phyloP scores from a whole-genome alignment of 2,888 invertebrate genomes.

The Scaptomyza tumidula region DNA sequence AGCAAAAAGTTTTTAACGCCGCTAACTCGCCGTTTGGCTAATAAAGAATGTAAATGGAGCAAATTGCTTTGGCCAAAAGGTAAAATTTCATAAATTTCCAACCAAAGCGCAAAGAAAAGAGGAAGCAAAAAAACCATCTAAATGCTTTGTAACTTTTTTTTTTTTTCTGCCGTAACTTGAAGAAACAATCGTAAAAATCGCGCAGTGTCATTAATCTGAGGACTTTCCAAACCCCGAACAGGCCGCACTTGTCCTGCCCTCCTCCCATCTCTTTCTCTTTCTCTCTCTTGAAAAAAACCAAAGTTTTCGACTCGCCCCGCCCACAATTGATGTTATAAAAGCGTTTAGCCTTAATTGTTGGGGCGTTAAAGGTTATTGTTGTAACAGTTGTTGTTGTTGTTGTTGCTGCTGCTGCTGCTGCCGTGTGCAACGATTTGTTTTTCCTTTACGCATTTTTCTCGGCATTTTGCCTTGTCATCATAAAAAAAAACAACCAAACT shows the following conservation, averaged over 20 bases:
- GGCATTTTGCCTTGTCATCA: slow-evolving; percentile 55
- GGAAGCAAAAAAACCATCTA: neutral
- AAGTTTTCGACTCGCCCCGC: slow-evolving; percentile 47
- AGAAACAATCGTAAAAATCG: slow-evolving; percentile 76
- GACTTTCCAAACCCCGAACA: slow-evolving; percentile 30
- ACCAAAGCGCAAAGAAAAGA: neutral
- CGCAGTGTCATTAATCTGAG: slow-evolving; percentile 74
- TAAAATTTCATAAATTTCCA: slow-evolving; percentile 77
- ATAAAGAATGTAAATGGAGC: slow-evolving; percentile 80
- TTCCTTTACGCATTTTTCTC: slow-evolving; percentile 50
- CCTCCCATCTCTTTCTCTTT: neutral
- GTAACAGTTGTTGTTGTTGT: slow-evolving; percentile 37
- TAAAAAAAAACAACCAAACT: slow-evolving; percentile 55
- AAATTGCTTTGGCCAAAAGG: slow-evolving; percentile 78
- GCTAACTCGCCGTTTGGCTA: slow-evolving; percentile 65
- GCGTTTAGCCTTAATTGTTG: slow-evolving; percentile 74
- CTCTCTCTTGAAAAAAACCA: slow-evolving; percentile 5
- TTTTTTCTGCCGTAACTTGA: slow-evolving; percentile 44
- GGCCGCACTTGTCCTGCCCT: neutral
- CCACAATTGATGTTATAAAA: slow-evolving; percentile 68
- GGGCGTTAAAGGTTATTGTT: slow-evolving; percentile 70
- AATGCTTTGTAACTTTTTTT: slow-evolving; percentile 37
- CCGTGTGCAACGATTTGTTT: slow-evolving; percentile 62
- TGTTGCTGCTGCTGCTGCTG: slow-evolving; percentile 32
- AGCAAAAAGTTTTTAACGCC: slow-evolving; percentile 40